Evolutionary conservation across 2,797 vertebrate genomes (phyloP).

Genomic region (Schizopygopsis pylzovi): DNA sequence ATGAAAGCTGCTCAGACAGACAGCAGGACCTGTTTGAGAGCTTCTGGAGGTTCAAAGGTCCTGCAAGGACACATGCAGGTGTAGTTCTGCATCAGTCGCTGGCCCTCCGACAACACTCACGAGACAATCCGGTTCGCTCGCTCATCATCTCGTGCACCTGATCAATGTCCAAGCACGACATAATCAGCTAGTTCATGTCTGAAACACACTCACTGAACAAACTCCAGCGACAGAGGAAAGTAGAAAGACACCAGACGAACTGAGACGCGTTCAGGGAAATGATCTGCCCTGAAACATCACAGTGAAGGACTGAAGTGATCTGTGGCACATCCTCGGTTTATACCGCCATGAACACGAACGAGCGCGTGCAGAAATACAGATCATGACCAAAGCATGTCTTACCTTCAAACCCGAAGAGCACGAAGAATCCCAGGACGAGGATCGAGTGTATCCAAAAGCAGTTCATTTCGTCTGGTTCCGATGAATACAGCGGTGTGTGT

Average conservation of each 20-base stretch:
- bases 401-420: constrained; percentile 66
- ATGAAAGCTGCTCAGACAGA: background rate
- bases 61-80: constrained; percentile 20
- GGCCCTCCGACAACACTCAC: background rate
- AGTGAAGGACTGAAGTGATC: background rate
- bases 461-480: constrained; percentile 57
- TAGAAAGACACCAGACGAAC: background rate
- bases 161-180: background rate
- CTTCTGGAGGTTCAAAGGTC: constrained; percentile 11
- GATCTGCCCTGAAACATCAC: background rate
- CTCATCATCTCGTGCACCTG: background rate
- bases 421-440: constrained; percentile 61
- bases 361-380: background rate
- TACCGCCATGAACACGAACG: background rate
- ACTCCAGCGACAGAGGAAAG: background rate
- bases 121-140: background rate
- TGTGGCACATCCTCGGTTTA: background rate
- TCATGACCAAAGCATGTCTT: constrained; percentile 27
- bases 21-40: constrained; percentile 15
- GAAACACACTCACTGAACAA: background rate
- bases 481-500: background rate
- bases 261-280: background rate
- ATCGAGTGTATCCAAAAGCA: constrained; percentile 64
- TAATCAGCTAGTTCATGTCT: background rate
- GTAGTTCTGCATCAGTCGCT: background rate